Evolutionary conservation across 2,888 invertebrate species (phyloP), one percentile per base, ranked within the genome.

Genomic region (Acrocera orbiculus): DNA sequence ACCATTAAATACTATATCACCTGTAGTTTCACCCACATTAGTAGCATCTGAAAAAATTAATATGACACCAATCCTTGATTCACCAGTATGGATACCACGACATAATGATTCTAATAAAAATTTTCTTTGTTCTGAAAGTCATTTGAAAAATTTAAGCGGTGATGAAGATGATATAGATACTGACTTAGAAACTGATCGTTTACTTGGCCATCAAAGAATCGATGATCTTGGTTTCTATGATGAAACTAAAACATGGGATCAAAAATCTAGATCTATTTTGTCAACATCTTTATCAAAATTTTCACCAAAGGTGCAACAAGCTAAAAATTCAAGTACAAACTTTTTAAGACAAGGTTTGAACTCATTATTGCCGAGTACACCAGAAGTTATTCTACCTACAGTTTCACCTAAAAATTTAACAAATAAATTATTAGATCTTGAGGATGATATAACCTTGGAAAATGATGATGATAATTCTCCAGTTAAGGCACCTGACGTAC

Each of bases 171-270:
- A 89, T 62, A 87, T 90, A 16, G 95, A 95, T 53, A 96, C 95
- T 1, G 95, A 96, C 58, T 73, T 93, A 46, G 95, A 95, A 64
- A 95, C 95, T n/a, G 95, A 95, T 60, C 69, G 93, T 48, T 64
- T 95, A 40, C 69, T 95, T 39, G 92, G 93, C 13, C 92, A 93
- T 54, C 92, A 93, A 58, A 67, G 89, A 44, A 79, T 86, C n/a
- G 87, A 87, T 48, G 87, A 87, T 57, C 83, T 85, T 56, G 85
- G 86, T 38, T 87, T 86, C 62, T 87, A 83, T 48, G 86, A 87
- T 49, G 86, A 87, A 44, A 86, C 85, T 40, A 58, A 57, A 38
- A 35, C 37, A 14, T 48, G 54, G 30, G 59, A 60, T 51, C 53
- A 57, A 13, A 58, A 58, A 38, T 50, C 54, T 8, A 48, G 53